Percentiles rank a stretch among this genome's conserved stretches.
Conservation (phyloP, 2,797 vertebrate genomes). For the Sciaenops ocellatus region DNA sequence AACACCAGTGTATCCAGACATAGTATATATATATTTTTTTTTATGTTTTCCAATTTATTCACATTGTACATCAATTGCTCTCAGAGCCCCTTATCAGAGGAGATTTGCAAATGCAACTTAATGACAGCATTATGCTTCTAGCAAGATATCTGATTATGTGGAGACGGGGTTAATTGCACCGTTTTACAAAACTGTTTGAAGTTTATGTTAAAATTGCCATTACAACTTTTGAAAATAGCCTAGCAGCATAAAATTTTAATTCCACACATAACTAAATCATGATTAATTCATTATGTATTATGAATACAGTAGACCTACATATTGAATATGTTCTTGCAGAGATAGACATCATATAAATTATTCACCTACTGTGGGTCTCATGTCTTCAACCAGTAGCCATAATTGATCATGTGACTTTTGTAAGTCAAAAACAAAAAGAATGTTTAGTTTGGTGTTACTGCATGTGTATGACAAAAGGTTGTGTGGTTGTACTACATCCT, state of each 20-base stretch:
- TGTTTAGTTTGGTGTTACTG: neutral
- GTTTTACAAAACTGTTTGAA: neutral
- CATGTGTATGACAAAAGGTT: neutral
- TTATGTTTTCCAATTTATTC: neutral
- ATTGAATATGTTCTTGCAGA: neutral
- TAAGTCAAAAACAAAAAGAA: neutral
- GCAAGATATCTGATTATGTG: neutral
- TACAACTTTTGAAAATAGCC: neutral
- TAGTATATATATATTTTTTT: neutral
- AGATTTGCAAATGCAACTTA: conserved; percentile 8
- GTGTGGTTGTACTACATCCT: conserved; percentile 61
- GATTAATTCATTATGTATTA: neutral
- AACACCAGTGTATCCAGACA: neutral
- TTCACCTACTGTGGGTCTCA: neutral
- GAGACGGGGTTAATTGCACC: neutral
- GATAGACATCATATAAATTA: neutral
- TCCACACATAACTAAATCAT: neutral
- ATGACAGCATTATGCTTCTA: neutral
- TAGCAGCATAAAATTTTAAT: neutral
- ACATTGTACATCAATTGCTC: neutral
- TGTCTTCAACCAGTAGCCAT: neutral
- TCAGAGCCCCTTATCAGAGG: neutral
- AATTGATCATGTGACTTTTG: neutral
- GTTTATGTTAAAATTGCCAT: neutral
- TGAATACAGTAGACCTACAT: neutral